Percentiles rank a stretch among this genome's conserved stretches.
Conservation (phyloP, 2,797 vertebrate genomes). For the Pseudocheirus occidentalis region DNA sequence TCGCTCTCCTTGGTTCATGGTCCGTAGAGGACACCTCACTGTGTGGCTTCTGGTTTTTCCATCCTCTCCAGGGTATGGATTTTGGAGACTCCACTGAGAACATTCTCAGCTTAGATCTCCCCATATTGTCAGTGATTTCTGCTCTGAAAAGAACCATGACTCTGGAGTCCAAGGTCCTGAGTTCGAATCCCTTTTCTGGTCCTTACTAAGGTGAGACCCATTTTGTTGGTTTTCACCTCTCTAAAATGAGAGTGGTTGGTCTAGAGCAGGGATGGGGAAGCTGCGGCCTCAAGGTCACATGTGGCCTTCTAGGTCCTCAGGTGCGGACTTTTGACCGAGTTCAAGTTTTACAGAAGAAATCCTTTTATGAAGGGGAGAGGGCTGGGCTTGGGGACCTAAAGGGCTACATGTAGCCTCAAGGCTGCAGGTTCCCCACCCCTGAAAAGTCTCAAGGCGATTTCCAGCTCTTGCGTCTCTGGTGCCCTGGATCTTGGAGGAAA, state of each 20-base stretch:
- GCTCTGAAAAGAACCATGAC: neutral
- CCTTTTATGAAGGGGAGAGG: no score
- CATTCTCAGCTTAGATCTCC: neutral
- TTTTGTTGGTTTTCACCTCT: neutral
- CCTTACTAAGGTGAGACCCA: neutral
- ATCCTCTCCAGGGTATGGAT: neutral
- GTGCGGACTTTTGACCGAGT: no score
- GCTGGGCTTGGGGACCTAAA: no score
- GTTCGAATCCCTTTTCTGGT: neutral
- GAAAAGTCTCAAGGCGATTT: neutral
- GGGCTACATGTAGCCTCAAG: no score
- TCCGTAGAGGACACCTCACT: neutral
- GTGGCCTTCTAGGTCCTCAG: no score
- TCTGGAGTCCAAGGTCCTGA: neutral
- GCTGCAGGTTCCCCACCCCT: no score
- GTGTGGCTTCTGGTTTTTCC: neutral
- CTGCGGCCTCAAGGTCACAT: no score
- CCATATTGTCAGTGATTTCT: neutral
- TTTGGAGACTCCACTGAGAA: neutral
- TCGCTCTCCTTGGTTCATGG: neutral
- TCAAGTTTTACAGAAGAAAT: no score
- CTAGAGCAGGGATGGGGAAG: neutral
- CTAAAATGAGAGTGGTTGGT: neutral
- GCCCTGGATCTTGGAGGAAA: neutral
- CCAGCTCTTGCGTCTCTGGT: no score